Evolutionary conservation across 1,140 invertebrate genomes (phyloP).

Genomic region (Tetraneura akinire): DNA sequence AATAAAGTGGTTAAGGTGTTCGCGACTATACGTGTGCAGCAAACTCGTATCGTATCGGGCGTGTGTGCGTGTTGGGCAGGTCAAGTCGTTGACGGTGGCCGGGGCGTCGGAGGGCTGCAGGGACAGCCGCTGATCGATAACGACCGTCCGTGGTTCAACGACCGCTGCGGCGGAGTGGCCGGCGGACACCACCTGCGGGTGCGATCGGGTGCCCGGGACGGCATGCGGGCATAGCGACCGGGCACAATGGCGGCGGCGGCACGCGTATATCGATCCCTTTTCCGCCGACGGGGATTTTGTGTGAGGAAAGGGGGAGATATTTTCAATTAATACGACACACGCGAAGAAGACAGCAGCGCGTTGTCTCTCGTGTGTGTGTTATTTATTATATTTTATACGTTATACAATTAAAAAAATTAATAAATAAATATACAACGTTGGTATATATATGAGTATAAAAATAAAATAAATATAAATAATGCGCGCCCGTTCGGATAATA

Average conservation of each 20-base stretch:
- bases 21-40: not conserved
- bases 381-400: too few species aligned
- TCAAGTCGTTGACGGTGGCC: constrained; percentile 7
- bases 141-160: constrained; percentile 7
- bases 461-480: too few species aligned
- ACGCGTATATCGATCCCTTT: not conserved
- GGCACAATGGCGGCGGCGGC: not conserved
- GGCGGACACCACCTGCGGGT: not conserved
- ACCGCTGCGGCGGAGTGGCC: not conserved
- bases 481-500: too few species aligned
- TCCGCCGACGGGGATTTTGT: not conserved
- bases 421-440: too few species aligned
- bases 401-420: too few species aligned
- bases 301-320: too few species aligned
- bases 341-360: too few species aligned
- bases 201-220: not conserved
- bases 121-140: not conserved
- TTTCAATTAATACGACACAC: constrained; percentile 11
- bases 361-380: too few species aligned
- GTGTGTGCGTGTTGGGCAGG: constrained; percentile 49
- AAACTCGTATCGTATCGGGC: not conserved
- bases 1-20: too few species aligned
- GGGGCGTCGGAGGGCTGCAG: not conserved
- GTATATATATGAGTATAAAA: too few species aligned
- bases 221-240: not conserved